Base-by-base conservation (phyloP, 2,113 vertebrate genomes). In the Eurypyga helias region DNA sequence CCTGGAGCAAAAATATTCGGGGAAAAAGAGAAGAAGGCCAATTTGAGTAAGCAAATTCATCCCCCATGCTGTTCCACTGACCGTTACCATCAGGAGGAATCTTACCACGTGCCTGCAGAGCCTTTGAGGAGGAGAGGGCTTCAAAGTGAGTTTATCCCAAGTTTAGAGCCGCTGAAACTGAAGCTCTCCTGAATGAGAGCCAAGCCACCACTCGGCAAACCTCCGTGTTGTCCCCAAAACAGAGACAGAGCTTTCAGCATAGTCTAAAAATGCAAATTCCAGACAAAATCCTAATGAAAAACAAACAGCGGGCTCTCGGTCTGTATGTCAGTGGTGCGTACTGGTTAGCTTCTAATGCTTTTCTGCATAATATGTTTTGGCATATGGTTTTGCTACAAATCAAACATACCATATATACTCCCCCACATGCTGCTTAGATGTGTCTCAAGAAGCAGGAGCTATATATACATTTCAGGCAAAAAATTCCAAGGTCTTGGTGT, bases 231-330 rank as follows among this genome's bases (percentile, higher is more conserved):
- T 75, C 88, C 76, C 43, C 33, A 13, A 43, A 78, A 45, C 19
- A 9, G 76, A 93, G 85, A 89, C 75, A n/a, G 79, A 71, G 72
- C 72, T 87, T 93, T 94, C 79, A 67, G 72, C 93, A 51, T 14
- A 64, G 85, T 73, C 85, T 92, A 20, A 75, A 93, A 87, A 52
- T 36, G 61, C 61, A 52, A 60, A 96, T 93, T 92, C 95, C 93
- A 78, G 92, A 70, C 66, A 51, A 86, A 93, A 62, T 66, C 60
- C 34, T 62, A 26, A 75, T 33, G 82, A 52, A 61, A 88, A 88
- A 61, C 71, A 77, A 86, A 45, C 57, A 71, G 23, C 73, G 66
- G 72, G 55, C 55, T 73, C 54, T 88, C 10, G 25, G 51, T 78
- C 45, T 3, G 0, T 18, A 3, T 76, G 84, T 75, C 87, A 58